phyloP scores from a whole-genome alignment of 2,888 invertebrate species.

The Nomada ferruginata region DNA sequence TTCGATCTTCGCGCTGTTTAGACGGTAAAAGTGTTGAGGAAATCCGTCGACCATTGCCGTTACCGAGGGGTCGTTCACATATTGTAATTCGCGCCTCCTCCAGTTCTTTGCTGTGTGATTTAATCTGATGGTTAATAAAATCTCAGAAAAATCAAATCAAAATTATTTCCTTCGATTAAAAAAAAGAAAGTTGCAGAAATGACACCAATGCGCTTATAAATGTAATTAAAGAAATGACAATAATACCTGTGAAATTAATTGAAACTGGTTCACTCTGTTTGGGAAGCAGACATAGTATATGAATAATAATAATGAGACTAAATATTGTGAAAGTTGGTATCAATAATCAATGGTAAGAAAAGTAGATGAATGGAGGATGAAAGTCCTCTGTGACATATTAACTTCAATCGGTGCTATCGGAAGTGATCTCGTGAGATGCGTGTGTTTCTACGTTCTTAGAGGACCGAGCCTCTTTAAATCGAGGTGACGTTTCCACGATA shows the following conservation, averaged over 20 bases:
- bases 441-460: conserved; percentile 18
- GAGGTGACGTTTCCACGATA: background rate
- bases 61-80: background rate
- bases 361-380: conserved; percentile 6
- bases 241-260: too few relatives aligned
- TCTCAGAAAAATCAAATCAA: background rate
- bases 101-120: background rate
- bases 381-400: background rate
- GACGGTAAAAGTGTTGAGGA: conserved; percentile 45
- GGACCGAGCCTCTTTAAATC: background rate
- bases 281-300: too few relatives aligned
- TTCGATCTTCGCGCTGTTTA: background rate
- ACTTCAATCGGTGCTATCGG: conserved; percentile 20
- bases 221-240: too few relatives aligned
- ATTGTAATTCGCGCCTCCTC: background rate
- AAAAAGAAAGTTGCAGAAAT: too few relatives aligned
- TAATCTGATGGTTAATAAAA: background rate
- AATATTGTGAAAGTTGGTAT: too few relatives aligned
- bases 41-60: conserved; percentile 6
- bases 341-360: conserved; percentile 4
- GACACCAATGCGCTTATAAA: too few relatives aligned
- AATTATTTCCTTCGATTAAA: too few relatives aligned
- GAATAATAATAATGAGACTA: too few relatives aligned
- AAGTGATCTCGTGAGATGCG: conserved; percentile 11
- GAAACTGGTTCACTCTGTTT: too few relatives aligned